phyloP scores from a whole-genome alignment of 2,797 vertebrate genomes.

The Microcaecilia unicolor region DNA sequence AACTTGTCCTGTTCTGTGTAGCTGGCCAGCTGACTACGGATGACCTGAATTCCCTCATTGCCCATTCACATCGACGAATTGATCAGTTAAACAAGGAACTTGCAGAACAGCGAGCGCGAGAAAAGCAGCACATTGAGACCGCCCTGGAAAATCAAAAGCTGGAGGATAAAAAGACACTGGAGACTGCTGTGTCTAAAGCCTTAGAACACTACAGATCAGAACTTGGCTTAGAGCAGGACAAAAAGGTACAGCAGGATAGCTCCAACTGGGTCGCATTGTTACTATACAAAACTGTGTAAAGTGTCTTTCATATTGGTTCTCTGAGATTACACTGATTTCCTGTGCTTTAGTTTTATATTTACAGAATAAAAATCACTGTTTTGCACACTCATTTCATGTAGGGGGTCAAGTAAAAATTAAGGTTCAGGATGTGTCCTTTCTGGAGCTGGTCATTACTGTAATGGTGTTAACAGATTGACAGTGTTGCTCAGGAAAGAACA shows the following conservation, averaged over 20 bases:
- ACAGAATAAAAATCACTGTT: too few species aligned
- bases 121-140: conserved; percentile 75
- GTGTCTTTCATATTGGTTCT: too few species aligned
- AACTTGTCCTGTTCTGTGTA: conserved; percentile 15
- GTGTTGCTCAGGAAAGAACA: too few species aligned
- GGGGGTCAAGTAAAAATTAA: too few species aligned
- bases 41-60: conserved; percentile 85
- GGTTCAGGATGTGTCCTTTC: too few species aligned
- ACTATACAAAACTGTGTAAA: too few species aligned
- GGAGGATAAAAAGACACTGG: conserved; percentile 69
- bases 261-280: too few species aligned
- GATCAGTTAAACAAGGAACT: conserved; percentile 86
- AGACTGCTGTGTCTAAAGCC: conserved; percentile 62
- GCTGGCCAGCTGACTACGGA: conserved; percentile 78
- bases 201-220: conserved; percentile 70
- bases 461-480: too few species aligned
- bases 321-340: too few species aligned
- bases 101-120: conserved; percentile 77
- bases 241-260: conserved; percentile 61
- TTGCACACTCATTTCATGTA: too few species aligned
- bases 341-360: too few species aligned
- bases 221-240: conserved; percentile 74
- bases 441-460: too few species aligned
- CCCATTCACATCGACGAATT: conserved; percentile 87
- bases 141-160: conserved; percentile 82